Evolutionary conservation across 1,140 invertebrate genomes (phyloP).

Genomic region (Cryptotermes secundus): DNA sequence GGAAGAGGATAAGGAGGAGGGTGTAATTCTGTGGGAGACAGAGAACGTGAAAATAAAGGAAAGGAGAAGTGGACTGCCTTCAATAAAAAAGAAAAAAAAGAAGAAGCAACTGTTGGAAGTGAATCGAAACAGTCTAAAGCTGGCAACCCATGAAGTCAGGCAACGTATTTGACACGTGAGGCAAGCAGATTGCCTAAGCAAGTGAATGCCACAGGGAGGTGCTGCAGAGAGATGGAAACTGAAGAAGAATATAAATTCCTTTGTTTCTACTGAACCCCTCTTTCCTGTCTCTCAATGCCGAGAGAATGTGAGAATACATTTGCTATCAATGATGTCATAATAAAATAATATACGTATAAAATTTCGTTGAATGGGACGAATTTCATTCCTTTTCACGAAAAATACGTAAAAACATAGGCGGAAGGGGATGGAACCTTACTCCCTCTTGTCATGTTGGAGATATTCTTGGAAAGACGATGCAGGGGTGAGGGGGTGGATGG

Average conservation of each 20-base stretch:
- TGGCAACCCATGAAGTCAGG: background rate
- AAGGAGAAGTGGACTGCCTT: background rate
- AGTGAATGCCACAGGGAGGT: background rate
- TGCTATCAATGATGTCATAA: constrained; percentile 9
- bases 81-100: background rate
- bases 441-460: constrained; percentile 3
- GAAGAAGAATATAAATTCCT: background rate
- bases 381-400: constrained; percentile 1
- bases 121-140: background rate
- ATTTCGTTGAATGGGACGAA: background rate
- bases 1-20: background rate
- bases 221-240: background rate
- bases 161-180: constrained; percentile 15
- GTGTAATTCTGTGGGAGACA: background rate
- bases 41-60: background rate
- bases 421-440: background rate
- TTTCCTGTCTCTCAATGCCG: background rate
- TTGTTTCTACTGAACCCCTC: background rate
- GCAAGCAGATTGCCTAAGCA: constrained; percentile 15
- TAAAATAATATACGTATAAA: constrained; percentile 16
- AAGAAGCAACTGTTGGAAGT: background rate
- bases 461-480: background rate
- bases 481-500: background rate
- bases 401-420: background rate
- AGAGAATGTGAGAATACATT: background rate